Evolutionary conservation across 2,888 invertebrate species (phyloP).

Genomic region (Odontocolon sp.): DNA sequence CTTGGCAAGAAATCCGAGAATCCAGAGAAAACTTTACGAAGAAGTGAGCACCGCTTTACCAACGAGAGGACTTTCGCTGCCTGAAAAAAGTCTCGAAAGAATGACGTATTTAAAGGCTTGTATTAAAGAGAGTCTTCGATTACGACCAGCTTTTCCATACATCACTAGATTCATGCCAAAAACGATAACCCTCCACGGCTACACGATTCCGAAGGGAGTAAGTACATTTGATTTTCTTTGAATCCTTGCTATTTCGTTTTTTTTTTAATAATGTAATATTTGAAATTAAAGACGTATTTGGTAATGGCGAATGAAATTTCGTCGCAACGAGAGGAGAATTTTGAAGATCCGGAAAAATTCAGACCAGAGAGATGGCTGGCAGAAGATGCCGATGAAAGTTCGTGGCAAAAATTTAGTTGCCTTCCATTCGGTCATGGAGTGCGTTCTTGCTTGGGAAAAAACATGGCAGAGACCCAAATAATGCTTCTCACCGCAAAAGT

Average conservation of each 20-base stretch:
- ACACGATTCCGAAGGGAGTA: constrained; percentile 81
- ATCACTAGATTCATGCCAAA: constrained; percentile 84
- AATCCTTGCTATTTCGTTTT: background rate
- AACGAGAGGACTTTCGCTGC: constrained; percentile 74
- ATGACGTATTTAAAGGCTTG: constrained; percentile 85
- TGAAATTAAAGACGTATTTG: constrained; percentile 81
- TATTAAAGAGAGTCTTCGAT: constrained; percentile 85
- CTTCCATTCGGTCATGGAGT: constrained; percentile 86
- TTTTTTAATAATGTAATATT: background rate
- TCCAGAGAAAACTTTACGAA: constrained; percentile 84
- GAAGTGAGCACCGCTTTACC: constrained; percentile 82
- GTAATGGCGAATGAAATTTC: constrained; percentile 86
- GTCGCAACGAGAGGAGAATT: constrained; percentile 85
- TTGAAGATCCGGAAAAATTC: constrained; percentile 85
- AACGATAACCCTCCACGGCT: constrained; percentile 84
- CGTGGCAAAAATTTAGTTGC: constrained; percentile 83
- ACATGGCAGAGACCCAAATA: constrained; percentile 84
- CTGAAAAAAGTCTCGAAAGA: constrained; percentile 70
- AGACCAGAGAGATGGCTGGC: constrained; percentile 85
- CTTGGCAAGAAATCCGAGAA: constrained; percentile 85
- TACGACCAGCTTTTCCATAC: constrained; percentile 86
- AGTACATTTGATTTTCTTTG: constrained; percentile 49
- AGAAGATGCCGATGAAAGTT: constrained; percentile 75
- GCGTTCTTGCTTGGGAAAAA: constrained; percentile 85
- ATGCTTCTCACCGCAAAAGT: constrained; percentile 84